Conservation (phyloP, 92 coral and sea anemone genomes). For the Muricea muricata region DNA sequence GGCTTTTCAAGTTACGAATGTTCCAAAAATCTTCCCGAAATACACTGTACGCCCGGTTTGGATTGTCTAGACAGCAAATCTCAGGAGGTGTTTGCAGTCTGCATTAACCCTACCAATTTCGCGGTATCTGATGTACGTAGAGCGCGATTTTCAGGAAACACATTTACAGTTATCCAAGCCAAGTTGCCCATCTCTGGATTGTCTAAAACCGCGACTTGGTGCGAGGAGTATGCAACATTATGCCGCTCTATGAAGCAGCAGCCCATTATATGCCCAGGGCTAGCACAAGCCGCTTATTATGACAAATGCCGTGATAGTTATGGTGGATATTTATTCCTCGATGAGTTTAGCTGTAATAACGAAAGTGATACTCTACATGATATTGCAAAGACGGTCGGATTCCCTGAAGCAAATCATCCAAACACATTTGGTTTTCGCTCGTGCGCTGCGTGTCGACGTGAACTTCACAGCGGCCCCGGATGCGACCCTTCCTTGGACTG, state of each 20-base stretch:
- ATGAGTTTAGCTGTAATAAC: conserved; percentile 30
- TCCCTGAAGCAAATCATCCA: conserved; percentile 26
- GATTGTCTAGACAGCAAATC: conserved; percentile 12
- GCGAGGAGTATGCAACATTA: conserved; percentile 24
- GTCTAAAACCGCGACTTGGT: conserved; percentile 30
- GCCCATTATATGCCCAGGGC: conserved; percentile 17
- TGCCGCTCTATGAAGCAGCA: conserved; percentile 24
- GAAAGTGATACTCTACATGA: conserved; percentile 2
- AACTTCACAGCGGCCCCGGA: conserved; percentile 34
- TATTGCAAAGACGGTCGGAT: conserved; percentile 54
- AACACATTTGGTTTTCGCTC: conserved; percentile 53
- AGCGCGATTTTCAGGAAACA: neutral
- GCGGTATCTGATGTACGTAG: conserved; percentile 5
- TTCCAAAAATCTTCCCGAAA: neutral
- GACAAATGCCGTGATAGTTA: conserved; percentile 15
- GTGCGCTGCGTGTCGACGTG: conserved; percentile 25
- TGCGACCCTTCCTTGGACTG: conserved; percentile 65
- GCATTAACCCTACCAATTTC: conserved; percentile 32
- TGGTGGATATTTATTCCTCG: conserved; percentile 14
- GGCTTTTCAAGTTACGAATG: neutral
- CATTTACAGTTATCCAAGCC: conserved; percentile 15
- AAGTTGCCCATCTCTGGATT: neutral
- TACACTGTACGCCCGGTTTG: neutral
- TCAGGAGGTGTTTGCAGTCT: conserved; percentile 31
- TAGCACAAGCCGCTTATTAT: neutral